phyloP scores from a whole-genome alignment of 2,888 invertebrate species.

The Dicroscelio sp. region DNA sequence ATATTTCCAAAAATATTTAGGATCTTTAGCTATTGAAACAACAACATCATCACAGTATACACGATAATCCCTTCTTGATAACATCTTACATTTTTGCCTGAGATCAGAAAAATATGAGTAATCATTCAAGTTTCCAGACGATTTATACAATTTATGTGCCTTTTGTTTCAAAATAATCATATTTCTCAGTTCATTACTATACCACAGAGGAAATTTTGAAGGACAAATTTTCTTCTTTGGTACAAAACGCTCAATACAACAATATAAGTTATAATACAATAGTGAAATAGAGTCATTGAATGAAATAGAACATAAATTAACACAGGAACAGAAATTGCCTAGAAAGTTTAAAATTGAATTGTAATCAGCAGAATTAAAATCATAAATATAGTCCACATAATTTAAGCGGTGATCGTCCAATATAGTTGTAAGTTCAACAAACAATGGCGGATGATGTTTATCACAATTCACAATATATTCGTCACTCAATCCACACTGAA shows the following conservation, averaged over 20 bases:
- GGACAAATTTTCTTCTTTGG: not conserved
- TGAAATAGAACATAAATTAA: not conserved
- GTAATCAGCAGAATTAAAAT: not conserved
- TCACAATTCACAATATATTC: not conserved
- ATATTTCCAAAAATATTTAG: conserved; percentile 29
- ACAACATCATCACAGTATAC: not conserved
- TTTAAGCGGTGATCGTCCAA: no score
- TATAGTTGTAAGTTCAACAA: no score
- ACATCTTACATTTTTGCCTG: not conserved
- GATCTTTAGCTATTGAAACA: not conserved
- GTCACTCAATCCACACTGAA: not conserved
- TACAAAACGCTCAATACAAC: not conserved
- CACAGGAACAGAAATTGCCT: not conserved
- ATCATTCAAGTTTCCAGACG: not conserved
- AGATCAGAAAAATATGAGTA: not conserved
- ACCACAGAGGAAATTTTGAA: conserved; percentile 9
- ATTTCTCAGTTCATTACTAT: not conserved
- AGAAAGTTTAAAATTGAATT: not conserved
- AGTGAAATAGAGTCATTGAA: not conserved
- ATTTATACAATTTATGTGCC: not conserved
- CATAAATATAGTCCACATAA: not conserved
- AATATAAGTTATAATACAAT: not conserved
- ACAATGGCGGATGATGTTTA: not conserved
- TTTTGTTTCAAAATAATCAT: not conserved
- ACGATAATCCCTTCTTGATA: not conserved